Evolutionary conservation across 2,113 vertebrate species (phyloP).

Genomic region (Sclerurus mexicanus): DNA sequence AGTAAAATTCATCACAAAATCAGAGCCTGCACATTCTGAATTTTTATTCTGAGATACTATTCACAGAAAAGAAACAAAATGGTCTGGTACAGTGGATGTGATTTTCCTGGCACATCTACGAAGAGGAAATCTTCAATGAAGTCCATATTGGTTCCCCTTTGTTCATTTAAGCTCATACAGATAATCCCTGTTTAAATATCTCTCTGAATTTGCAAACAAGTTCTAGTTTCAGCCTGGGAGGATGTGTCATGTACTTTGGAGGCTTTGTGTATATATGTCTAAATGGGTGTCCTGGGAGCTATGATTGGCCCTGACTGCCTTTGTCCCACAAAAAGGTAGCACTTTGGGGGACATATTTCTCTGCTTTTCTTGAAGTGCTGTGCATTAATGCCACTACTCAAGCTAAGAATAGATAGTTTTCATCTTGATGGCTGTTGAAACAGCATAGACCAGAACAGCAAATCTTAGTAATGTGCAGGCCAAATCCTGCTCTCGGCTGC

Average conservation of each 20-base stretch:
- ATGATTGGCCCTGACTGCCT: background rate
- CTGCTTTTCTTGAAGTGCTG: background rate
- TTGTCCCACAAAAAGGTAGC: background rate
- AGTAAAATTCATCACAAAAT: background rate
- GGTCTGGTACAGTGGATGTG: background rate
- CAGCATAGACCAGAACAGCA: background rate
- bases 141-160: background rate
- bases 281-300: background rate
- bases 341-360: background rate
- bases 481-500: background rate
- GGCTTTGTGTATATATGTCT: background rate
- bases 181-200: background rate
- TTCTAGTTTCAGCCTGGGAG: background rate
- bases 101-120: background rate
- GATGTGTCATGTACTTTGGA: background rate
- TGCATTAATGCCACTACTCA: background rate
- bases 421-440: conserved; percentile 22
- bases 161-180: background rate
- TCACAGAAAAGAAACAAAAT: background rate
- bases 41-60: background rate
- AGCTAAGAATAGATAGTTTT: conserved; percentile 2
- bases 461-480: background rate
- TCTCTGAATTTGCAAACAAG: background rate
- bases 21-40: background rate
- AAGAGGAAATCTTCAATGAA: background rate